Percentiles rank a stretch among this genome's conserved stretches.
Conservation (phyloP, 1,140 invertebrate species). For the Drosophila pectinifera region DNA sequence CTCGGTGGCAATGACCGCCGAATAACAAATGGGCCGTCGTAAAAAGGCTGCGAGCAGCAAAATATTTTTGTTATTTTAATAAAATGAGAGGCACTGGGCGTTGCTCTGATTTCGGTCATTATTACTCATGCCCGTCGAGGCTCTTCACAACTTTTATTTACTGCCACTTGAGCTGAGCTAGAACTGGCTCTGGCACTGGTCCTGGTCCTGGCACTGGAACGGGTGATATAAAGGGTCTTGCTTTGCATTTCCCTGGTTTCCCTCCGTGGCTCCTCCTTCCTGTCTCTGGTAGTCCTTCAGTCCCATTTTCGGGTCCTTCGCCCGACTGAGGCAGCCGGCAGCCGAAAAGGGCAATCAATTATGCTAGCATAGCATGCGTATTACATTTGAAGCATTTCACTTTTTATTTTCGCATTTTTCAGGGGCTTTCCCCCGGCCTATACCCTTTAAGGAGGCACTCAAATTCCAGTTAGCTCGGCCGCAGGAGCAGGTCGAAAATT, state of each 20-base stretch:
- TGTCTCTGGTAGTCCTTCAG: neutral
- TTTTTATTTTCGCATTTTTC: slow-evolving; percentile 49
- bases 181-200: neutral
- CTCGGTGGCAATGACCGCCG: slow-evolving; percentile 68
- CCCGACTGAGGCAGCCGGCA: neutral
- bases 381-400: slow-evolving; percentile 64
- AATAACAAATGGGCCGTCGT: slow-evolving; percentile 47
- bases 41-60: slow-evolving; percentile 70
- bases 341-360: slow-evolving; percentile 67
- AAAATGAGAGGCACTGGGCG: slow-evolving; percentile 47
- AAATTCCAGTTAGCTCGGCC: slow-evolving; percentile 25
- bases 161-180: slow-evolving; percentile 36
- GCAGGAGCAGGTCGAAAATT: no score
- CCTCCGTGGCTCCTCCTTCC: neutral
- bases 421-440: neutral
- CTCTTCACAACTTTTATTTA: slow-evolving; percentile 61
- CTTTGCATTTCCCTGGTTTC: slow-evolving; percentile 51
- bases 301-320: neutral
- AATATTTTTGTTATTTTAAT: slow-evolving; percentile 81
- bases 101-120: slow-evolving; percentile 72
- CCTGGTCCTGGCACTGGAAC: neutral
- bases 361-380: slow-evolving; percentile 61
- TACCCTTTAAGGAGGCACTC: slow-evolving; percentile 23
- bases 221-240: slow-evolving; percentile 56
- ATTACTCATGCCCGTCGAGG: slow-evolving; percentile 29